Conservation (phyloP, 1,140 invertebrate species). For the Polypedilum vanderplanki region DNA sequence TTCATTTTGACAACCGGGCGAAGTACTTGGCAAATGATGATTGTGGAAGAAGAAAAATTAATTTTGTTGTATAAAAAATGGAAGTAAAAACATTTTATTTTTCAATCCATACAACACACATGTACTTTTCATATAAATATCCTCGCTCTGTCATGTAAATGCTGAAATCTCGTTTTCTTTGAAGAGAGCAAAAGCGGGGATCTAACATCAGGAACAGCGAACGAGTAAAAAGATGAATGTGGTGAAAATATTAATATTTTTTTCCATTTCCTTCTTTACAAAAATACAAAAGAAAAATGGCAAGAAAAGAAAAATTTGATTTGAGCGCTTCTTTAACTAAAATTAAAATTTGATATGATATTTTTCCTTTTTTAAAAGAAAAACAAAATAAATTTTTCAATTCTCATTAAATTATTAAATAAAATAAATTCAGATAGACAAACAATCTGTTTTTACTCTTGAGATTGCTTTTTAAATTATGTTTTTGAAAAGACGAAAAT, state of each 20-base stretch:
- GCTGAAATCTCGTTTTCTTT: slow-evolving; percentile 17
- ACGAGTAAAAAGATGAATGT: slow-evolving; percentile 11
- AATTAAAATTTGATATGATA: too few species aligned
- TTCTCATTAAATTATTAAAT: too few species aligned
- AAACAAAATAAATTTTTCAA: too few species aligned
- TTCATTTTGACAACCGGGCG: neutral
- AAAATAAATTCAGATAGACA: too few species aligned
- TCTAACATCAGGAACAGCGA: neutral
- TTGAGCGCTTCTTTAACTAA: too few species aligned
- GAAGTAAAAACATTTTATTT: too few species aligned
- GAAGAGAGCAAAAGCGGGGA: neutral
- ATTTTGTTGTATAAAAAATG: neutral
- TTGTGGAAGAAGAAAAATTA: neutral
- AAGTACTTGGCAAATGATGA: neutral
- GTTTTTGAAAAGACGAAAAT: too few species aligned
- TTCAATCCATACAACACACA: neutral
- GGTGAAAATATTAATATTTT: slow-evolving; percentile 15
- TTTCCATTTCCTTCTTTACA: neutral
- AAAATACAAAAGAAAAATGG: neutral
- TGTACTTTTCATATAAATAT: too few species aligned
- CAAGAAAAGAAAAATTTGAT: too few species aligned
- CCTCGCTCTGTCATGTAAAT: neutral
- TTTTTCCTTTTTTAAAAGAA: too few species aligned
- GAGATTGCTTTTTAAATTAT: too few species aligned
- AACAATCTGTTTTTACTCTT: too few species aligned